Base-by-base conservation (phyloP, 2,888 invertebrate genomes). In the Willowsia nigromaculata region DNA sequence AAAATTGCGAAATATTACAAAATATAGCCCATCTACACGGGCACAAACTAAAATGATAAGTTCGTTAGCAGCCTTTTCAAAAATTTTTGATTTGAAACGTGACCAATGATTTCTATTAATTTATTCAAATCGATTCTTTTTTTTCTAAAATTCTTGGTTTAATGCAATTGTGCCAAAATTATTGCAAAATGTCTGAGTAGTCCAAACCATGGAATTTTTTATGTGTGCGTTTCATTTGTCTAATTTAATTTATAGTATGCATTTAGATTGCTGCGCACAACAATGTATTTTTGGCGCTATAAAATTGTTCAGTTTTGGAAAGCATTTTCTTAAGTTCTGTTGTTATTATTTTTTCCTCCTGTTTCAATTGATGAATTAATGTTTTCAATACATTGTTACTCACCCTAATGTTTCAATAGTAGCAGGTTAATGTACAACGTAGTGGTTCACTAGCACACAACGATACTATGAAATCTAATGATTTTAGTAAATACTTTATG, bases 381-480 rank as follows among this genome's bases (percentile, higher is more conserved):
- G n/a, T n/a, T n/a, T 74, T 50, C 74, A 27, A 50, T 50, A 74
- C 15, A 71, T 40, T 22, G 68, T 71, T 40, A 71, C 30, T 50
- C 53, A 76, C 71, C 27, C 43, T 40, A 76, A 50, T 76, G 30
- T 76, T 76, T 76, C 22, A 33, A 33, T 13, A 56, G n/a, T 30
- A 50, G 30, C 50, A 30, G 27, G 47, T 50, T 50, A 76, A 76
- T 50, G 50, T 50, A 76, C 76, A 76, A 76, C 76, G 76, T 76
- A 50, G 76, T 76, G 76, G 53, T 76, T 53, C 76, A 76, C 74
- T 74, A 76, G 76, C 76, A 76, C 50, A 53, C 76, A 76, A 76
- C 76, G 76, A 76, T 50, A 76, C 76, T 53, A 76, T 76, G 27
- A 76, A 76, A n/a, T 40, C 15, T 15, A 71, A 71, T 25, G 43